Conservation (phyloP, 2,113 vertebrate genomes). For the Bujurquina vittata region DNA sequence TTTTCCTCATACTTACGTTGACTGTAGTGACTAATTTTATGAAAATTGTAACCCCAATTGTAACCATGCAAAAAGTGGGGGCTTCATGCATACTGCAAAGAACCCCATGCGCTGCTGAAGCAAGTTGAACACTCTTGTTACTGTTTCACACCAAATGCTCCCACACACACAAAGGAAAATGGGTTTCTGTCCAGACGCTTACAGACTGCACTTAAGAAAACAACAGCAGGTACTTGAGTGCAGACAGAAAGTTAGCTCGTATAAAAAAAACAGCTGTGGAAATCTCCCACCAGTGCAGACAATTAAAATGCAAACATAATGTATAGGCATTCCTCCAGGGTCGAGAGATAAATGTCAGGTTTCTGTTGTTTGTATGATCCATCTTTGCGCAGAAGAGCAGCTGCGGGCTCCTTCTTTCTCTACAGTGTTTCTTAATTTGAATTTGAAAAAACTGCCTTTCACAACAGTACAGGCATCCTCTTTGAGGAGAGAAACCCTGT, state of each 20-base stretch:
- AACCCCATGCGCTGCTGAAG: background rate
- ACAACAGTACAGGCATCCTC: background rate
- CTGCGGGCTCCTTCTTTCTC: slow-evolving; percentile 8
- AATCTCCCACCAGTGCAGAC: background rate
- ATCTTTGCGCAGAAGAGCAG: background rate
- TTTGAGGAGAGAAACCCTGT: background rate
- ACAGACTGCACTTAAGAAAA: background rate
- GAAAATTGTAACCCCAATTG: background rate
- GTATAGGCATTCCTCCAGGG: slow-evolving; percentile 2
- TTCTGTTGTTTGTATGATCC: background rate
- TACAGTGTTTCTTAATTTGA: background rate
- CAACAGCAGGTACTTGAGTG: background rate
- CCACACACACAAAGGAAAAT: background rate
- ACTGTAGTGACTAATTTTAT: background rate
- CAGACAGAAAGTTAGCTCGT: background rate
- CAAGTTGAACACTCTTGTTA: background rate
- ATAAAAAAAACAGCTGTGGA: background rate
- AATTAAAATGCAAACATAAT: slow-evolving; percentile 24
- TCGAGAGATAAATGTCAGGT: slow-evolving; percentile 19
- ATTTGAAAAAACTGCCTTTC: background rate
- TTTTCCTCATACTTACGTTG: background rate
- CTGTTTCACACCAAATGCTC: background rate
- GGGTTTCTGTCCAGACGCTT: background rate
- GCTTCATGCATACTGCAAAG: background rate
- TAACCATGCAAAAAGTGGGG: background rate